A percentile compares a stretch with the other conserved stretches of the same genome.
These are phyloP conservation scores for Lanistes nyassanus DNA, from an alignment of 1,140 invertebrate species.

Conservation along the genomic window DNA sequence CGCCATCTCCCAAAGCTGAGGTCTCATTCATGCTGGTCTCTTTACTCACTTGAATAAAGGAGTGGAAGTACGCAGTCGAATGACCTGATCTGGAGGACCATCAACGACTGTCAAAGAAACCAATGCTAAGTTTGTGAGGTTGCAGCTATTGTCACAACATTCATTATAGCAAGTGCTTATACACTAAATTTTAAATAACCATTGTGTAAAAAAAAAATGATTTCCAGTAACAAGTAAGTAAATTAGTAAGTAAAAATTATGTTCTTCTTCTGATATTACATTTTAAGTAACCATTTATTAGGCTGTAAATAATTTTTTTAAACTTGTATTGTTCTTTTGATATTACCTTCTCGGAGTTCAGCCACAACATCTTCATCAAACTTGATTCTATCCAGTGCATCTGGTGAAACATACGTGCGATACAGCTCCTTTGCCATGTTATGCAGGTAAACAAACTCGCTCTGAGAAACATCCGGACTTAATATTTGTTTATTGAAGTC, in stretches of 20 bases:
- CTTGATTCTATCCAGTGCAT: constrained; percentile 75
- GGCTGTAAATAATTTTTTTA: neutral
- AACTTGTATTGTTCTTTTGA: no score
- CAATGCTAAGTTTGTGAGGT: constrained; percentile 27
- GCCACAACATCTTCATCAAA: constrained; percentile 75
- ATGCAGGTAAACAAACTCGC: constrained; percentile 77
- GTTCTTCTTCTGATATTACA: neutral
- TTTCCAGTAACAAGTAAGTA: no score
- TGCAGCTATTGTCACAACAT: no score
- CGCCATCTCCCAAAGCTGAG: no score
- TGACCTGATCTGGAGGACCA: constrained; percentile 74
- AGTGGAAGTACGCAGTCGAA: constrained; percentile 80
- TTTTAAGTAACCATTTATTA: neutral
- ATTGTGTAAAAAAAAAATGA: neutral
- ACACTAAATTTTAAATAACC: neutral
- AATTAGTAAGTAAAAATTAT: no score
- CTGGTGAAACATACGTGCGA: constrained; percentile 75
- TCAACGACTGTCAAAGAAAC: constrained; percentile 71
- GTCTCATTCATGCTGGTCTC: no score
- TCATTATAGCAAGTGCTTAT: neutral
- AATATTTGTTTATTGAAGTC: constrained; percentile 84
- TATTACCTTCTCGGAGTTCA: constrained; percentile 74
- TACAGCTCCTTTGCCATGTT: constrained; percentile 78
- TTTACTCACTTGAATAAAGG: constrained; percentile 75
- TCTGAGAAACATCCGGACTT: constrained; percentile 78